These are phyloP conservation scores for Macrosteles quadrilineatus DNA, from an alignment of 1,140 invertebrate species.

Conservation along the genomic window DNA sequence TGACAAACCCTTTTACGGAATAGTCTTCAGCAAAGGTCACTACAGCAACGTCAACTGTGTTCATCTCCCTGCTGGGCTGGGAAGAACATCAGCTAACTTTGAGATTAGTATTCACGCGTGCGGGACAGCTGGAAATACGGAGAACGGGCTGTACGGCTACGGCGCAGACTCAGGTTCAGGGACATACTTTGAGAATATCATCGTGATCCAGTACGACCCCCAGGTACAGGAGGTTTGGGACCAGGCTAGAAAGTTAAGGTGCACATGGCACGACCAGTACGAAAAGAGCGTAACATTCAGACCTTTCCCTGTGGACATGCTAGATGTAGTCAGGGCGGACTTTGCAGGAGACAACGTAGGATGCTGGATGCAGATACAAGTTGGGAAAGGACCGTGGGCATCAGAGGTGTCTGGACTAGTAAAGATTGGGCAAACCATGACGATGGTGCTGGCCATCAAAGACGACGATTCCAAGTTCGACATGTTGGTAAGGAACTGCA, in stretches of 20 bases:
- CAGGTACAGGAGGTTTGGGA: conserved; percentile 82
- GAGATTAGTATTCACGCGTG: conserved; percentile 90
- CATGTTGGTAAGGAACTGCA: conserved; percentile 91
- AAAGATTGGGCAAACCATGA: conserved; percentile 95
- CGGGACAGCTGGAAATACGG: conserved; percentile 85
- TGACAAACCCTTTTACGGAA: conserved; percentile 92
- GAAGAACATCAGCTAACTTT: conserved; percentile 86
- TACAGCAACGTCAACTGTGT: conserved; percentile 91
- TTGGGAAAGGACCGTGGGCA: conserved; percentile 92
- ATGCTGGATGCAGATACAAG: conserved; percentile 96
- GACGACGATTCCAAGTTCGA: conserved; percentile 96
- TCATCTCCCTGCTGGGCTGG: conserved; percentile 85
- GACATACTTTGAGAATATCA: conserved; percentile 92
- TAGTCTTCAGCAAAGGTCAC: conserved; percentile 88
- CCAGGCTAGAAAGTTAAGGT: conserved; percentile 77
- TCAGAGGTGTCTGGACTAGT: conserved; percentile 93
- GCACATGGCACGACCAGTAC: conserved; percentile 95
- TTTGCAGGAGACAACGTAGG: conserved; percentile 93
- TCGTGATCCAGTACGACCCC: conserved; percentile 93
- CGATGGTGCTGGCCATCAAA: conserved; percentile 93
- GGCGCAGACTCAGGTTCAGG: conserved; percentile 77
- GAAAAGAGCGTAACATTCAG: conserved; percentile 92
- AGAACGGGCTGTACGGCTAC: conserved; percentile 71
- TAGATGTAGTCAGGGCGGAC: conserved; percentile 91
- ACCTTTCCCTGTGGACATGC: conserved; percentile 92